Percentiles rank a stretch among this genome's conserved stretches.
phyloP scores from a whole-genome alignment of 2,113 vertebrate genomes.

The Salvelinus fontinalis region DNA sequence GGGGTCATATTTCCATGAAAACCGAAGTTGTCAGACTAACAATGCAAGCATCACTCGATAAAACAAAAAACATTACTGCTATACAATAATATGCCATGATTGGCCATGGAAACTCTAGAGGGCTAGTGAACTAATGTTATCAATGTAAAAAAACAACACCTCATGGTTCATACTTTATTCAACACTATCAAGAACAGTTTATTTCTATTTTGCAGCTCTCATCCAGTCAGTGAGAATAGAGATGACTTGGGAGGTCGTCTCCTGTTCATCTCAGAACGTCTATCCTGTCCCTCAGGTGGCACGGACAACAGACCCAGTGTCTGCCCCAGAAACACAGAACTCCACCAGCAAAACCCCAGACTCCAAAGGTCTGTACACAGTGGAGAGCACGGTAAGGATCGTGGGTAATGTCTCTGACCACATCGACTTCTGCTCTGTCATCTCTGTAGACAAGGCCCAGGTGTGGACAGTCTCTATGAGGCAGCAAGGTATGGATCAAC shows the following conservation, averaged over 20 bases:
- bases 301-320: slow-evolving; percentile 48
- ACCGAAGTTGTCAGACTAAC: not conserved
- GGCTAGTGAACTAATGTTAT: too few relatives aligned
- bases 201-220: slow-evolving; percentile 49
- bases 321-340: slow-evolving; percentile 47
- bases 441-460: slow-evolving; percentile 67
- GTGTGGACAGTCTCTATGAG: slow-evolving; percentile 71
- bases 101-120: too few relatives aligned
- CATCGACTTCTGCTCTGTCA: slow-evolving; percentile 72
- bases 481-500: slow-evolving; percentile 63
- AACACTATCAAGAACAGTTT: not conserved
- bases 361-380: slow-evolving; percentile 68
- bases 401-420: slow-evolving; percentile 61
- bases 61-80: too few relatives aligned
- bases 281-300: slow-evolving; percentile 66
- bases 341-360: slow-evolving; percentile 64
- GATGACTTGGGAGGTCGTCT: slow-evolving; percentile 55
- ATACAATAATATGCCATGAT: too few relatives aligned
- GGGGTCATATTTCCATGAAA: not conserved
- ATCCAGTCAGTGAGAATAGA: slow-evolving; percentile 72
- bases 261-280: slow-evolving; percentile 71
- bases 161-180: not conserved
- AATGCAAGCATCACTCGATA: not conserved
- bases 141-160: too few relatives aligned
- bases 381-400: slow-evolving; percentile 66